phyloP scores from a whole-genome alignment of 2,113 vertebrate species.

The Apeltes quadracus region DNA sequence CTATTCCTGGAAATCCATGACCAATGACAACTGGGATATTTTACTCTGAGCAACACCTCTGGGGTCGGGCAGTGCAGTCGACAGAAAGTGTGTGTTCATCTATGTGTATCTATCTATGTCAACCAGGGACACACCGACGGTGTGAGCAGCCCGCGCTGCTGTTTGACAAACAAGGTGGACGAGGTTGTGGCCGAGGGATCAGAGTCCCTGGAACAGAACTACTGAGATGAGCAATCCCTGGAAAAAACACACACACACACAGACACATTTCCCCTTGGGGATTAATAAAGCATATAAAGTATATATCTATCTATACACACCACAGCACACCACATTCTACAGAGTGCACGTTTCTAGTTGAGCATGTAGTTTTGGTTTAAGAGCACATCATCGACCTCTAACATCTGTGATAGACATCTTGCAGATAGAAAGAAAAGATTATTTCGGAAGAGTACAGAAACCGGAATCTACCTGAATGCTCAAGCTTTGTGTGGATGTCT shows the following conservation, averaged over 20 bases:
- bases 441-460: background rate
- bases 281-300: no score
- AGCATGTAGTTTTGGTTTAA: background rate
- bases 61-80: conserved; percentile 52
- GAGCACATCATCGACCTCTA: background rate
- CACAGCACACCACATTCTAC: no score
- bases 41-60: conserved; percentile 57
- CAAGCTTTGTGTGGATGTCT: background rate
- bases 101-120: conserved; percentile 43
- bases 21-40: conserved; percentile 55
- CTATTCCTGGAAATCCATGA: conserved; percentile 62
- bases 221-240: conserved; percentile 50
- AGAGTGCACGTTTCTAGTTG: background rate
- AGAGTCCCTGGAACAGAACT: conserved; percentile 68
- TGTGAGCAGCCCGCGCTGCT: conserved; percentile 59
- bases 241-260: conserved; percentile 27
- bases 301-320: no score
- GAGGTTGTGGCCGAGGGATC: conserved; percentile 65
- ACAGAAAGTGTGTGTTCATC: conserved; percentile 52
- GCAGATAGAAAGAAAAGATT: background rate
- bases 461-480: background rate
- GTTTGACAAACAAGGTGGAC: conserved; percentile 75
- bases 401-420: background rate
- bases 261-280: no score
- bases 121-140: conserved; percentile 51